Conservation (phyloP, 2,113 vertebrate species). For the Cisticola juncidis region DNA sequence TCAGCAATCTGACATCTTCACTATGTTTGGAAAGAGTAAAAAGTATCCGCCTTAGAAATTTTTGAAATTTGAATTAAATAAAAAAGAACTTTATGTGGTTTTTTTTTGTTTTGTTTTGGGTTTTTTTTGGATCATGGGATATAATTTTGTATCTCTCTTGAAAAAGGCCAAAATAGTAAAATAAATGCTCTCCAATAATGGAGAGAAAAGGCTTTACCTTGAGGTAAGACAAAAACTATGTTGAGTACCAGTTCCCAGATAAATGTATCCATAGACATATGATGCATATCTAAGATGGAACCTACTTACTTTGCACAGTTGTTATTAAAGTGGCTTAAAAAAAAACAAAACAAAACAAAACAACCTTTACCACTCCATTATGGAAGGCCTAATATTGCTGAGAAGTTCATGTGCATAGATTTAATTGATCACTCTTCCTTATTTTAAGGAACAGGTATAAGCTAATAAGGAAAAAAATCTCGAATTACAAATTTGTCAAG, state of each 20-base stretch:
- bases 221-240: not conserved
- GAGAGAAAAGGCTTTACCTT: not conserved
- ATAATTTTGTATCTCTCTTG: not conserved
- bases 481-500: not conserved
- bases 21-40: not conserved
- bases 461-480: not conserved
- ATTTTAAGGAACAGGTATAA: not conserved
- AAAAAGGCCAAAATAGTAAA: not conserved
- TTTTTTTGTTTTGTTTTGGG: not conserved
- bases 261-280: fast-evolving
- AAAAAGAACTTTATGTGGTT: not conserved
- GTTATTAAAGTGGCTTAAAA: not conserved
- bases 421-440: not conserved
- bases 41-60: not conserved
- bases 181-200: not conserved
- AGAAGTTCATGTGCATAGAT: not conserved
- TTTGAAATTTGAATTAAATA: not conserved
- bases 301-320: not conserved
- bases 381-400: not conserved
- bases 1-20: not conserved
- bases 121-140: not conserved
- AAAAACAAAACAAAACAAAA: not conserved
- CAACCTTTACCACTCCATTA: not conserved
- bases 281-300: not conserved
- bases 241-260: not conserved